Conservation (phyloP, 2,113 vertebrate species). For the Trogon surrucura region DNA sequence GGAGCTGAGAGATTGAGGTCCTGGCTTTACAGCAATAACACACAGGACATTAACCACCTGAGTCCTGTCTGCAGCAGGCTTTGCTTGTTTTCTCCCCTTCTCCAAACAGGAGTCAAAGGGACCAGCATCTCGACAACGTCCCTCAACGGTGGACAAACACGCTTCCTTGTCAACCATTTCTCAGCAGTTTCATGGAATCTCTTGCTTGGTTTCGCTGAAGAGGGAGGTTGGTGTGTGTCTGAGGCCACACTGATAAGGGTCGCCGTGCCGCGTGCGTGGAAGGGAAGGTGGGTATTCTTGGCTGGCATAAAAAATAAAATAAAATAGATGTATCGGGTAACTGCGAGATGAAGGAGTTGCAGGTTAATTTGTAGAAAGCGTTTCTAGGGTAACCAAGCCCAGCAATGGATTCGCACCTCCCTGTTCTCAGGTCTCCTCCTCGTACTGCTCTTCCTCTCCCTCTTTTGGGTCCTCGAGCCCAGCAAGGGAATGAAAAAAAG, state of each 20-base stretch:
- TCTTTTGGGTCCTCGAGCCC: not conserved
- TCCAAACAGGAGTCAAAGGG: conserved; percentile 25
- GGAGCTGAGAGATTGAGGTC: conserved; percentile 39
- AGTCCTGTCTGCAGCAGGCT: not conserved
- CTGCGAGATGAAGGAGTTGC: too few relatives aligned
- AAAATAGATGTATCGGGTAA: not conserved
- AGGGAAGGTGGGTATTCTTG: not conserved
- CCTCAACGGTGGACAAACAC: not conserved
- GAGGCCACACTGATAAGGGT: not conserved
- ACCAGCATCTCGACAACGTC: not conserved
- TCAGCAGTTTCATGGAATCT: not conserved
- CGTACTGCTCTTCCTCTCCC: rapidly evolving
- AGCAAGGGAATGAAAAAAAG: not conserved
- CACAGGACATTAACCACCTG: conserved; percentile 55
- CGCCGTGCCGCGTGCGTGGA: rapidly evolving
- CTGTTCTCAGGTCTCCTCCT: not conserved
- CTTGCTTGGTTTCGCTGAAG: not conserved
- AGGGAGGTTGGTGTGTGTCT: not conserved
- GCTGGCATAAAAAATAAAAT: not conserved
- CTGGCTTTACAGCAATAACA: conserved; percentile 36
- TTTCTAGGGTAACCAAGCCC: not conserved
- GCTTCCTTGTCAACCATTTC: not conserved
- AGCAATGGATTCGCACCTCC: not conserved
- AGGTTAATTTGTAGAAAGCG: not conserved
- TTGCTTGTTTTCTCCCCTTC: not conserved